Evolutionary conservation across 2,797 vertebrate genomes (phyloP).

Genomic region (Adrianichthys oophorus): DNA sequence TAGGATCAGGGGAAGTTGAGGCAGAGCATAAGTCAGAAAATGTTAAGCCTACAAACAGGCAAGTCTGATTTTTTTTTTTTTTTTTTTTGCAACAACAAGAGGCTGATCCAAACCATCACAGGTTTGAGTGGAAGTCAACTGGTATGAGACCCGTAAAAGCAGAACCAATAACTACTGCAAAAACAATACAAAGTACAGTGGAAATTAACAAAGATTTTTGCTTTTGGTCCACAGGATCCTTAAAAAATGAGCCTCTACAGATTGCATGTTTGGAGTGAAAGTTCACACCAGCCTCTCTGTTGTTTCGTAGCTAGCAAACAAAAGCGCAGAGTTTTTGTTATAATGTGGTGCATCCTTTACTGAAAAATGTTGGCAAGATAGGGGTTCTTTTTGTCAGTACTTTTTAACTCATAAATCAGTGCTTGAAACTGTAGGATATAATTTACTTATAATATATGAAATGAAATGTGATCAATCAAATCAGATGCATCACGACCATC

Average conservation of each 20-base stretch:
- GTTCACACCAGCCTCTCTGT: slow-evolving; percentile 54
- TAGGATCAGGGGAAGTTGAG: slow-evolving; percentile 63
- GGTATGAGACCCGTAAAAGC: slow-evolving; percentile 7
- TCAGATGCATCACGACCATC: slow-evolving; percentile 85
- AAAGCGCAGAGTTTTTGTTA: slow-evolving; percentile 28
- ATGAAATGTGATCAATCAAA: slow-evolving; percentile 72
- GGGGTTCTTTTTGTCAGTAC: neutral
- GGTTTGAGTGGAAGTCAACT: slow-evolving; percentile 7
- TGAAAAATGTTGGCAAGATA: slow-evolving; percentile 9
- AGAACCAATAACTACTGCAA: slow-evolving; percentile 11
- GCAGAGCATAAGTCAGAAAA: slow-evolving; percentile 77
- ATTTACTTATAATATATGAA: slow-evolving; percentile 57
- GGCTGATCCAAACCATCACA: slow-evolving; percentile 82
- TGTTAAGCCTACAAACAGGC: slow-evolving; percentile 33
- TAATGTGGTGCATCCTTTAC: slow-evolving; percentile 37
- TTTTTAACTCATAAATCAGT: slow-evolving; percentile 9
- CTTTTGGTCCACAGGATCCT: no score
- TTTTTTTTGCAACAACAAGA: slow-evolving; percentile 80
- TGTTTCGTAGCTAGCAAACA: slow-evolving; percentile 43
- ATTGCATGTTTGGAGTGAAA: slow-evolving; percentile 38
- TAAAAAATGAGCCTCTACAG: neutral
- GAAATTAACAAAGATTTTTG: no score
- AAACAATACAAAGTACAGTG: neutral
- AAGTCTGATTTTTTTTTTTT: slow-evolving; percentile 9
- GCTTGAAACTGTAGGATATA: slow-evolving; percentile 33